Conservation (phyloP, 2,113 vertebrate genomes). For the Aleadryas rufinucha region DNA sequence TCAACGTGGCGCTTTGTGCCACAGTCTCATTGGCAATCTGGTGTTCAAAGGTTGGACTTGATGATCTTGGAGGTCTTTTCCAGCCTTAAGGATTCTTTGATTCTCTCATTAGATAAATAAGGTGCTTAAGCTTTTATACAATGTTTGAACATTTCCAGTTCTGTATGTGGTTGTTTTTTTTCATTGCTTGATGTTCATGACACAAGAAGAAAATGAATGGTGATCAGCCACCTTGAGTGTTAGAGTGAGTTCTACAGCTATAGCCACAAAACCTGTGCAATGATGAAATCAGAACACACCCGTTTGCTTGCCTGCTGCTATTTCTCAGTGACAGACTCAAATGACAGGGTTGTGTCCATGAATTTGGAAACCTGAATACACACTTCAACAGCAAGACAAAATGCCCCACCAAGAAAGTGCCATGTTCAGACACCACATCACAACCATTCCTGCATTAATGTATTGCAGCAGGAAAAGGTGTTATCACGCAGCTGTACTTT, state of each 20-base stretch:
- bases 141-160: background rate
- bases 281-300: background rate
- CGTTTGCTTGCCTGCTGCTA: background rate
- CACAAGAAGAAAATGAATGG: background rate
- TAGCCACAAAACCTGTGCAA: background rate
- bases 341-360: background rate
- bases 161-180: background rate
- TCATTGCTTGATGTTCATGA: background rate
- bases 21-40: background rate
- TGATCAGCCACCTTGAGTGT: background rate
- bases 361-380: background rate
- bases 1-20: background rate
- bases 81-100: background rate
- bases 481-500: no score
- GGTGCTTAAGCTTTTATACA: background rate
- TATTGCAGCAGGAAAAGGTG: background rate
- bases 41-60: background rate
- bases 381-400: background rate
- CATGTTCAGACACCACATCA: background rate
- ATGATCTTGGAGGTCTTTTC: background rate
- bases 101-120: background rate
- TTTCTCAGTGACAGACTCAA: background rate
- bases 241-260: background rate
- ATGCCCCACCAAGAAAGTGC: background rate
- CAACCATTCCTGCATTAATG: background rate